Percentiles rank a stretch among this genome's conserved stretches.
Evolutionary conservation across 2,797 vertebrate species (phyloP).

Genomic region (Ptychobarbus kaznakovi): DNA sequence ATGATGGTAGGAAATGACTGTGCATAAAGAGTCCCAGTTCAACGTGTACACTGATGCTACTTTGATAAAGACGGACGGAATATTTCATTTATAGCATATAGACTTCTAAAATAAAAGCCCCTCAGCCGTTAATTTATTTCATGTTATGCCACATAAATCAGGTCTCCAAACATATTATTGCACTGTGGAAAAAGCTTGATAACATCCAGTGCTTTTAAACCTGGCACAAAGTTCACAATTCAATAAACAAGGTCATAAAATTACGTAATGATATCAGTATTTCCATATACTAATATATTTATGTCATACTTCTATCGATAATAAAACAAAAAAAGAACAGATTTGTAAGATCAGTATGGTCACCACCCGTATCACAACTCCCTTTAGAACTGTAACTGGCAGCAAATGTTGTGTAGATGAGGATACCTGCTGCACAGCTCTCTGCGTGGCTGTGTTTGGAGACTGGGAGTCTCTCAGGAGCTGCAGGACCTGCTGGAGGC

Average conservation of each 20-base stretch:
- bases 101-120: background rate
- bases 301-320: background rate
- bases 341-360: background rate
- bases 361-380: background rate
- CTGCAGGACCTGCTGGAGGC: constrained; percentile 94
- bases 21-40: background rate
- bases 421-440: constrained; percentile 95
- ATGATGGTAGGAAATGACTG: background rate
- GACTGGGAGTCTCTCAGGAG: constrained; percentile 96
- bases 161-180: background rate
- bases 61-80: background rate
- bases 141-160: background rate
- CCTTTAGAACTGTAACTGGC: background rate
- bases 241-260: background rate
- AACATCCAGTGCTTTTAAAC: background rate
- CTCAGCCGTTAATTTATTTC: background rate
- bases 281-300: background rate
- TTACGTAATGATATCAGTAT: background rate
- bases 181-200: background rate
- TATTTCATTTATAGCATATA: background rate
- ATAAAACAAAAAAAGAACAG: background rate
- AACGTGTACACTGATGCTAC: background rate
- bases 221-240: background rate
- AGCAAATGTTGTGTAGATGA: constrained; percentile 40
- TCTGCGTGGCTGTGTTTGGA: constrained; percentile 92